Base-by-base conservation (phyloP, 1,140 invertebrate species). In the Papilio machaon region DNA sequence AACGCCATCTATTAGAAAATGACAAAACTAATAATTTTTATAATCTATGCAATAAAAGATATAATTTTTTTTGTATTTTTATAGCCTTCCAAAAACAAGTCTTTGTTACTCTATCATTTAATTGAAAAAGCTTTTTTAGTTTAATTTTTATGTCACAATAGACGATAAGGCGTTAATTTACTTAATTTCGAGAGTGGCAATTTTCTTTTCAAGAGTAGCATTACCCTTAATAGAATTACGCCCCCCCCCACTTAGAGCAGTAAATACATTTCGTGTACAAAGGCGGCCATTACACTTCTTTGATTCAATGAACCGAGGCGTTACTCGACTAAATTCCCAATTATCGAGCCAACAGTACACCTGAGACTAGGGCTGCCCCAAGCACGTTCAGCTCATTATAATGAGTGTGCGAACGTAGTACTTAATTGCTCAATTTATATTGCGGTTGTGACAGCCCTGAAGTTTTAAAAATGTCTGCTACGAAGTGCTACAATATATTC, bases 361-460 rank as follows among this genome's bases (percentile, higher is more conserved):
- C 43, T 60, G 78, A 52, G 70, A 60, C 43, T 76, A 84, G 74
- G 85, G 64, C 79, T 70, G 64, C 4, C 64, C 11, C 19, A 70
- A 77, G 85, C 86, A 88, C 86, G 89, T 90, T 80, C 77, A 76
- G 5, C 89, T 89, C 89, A 88, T 90, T 90, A 90, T 89, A 89
- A 90, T 89, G 88, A 89, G 85, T 35, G 82, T 81, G 82, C 82
- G 86, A 84, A 85, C 87, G 83, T 38, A 73, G 82, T 70, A 49
- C 54, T 86, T 87, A 88, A 87, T 90, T 90, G 85, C 82, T 83
- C 84, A 74, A 83, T 80, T 84, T 80, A 75, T 47, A 82, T 54
- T 11, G n/a, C 30, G 54, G 58, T 58, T 58, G 76, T 47, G 54
- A 23, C 77, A 54, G 47, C 74, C 74, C 74, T 75, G 74, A 23